Evolutionary conservation across 2,113 vertebrate species (phyloP).

Genomic region (Chaetorhynchus papuensis): DNA sequence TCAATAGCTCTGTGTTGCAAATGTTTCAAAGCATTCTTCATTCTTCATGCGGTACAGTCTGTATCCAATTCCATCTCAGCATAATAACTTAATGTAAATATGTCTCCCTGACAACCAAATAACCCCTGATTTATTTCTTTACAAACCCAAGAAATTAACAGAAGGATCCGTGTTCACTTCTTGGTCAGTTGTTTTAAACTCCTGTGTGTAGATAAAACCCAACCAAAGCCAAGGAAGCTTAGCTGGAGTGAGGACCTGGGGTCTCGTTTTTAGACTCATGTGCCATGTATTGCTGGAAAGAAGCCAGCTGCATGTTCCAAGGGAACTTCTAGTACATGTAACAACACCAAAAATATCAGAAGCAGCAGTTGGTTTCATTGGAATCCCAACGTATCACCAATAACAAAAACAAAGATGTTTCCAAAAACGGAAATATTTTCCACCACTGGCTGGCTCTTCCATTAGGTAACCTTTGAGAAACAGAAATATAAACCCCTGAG

Average conservation of each 20-base stretch:
- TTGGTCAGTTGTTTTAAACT: not conserved
- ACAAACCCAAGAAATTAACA: not conserved
- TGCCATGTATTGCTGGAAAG: not conserved
- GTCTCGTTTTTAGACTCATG: not conserved
- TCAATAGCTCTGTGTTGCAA: slow-evolving; percentile 38
- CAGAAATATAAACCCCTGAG: not conserved
- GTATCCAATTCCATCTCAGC: slow-evolving; percentile 33
- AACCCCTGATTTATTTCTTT: not conserved
- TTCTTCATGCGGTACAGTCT: not conserved
- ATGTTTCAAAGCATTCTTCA: slow-evolving; percentile 3
- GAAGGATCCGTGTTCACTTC: not conserved
- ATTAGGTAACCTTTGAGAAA: not conserved
- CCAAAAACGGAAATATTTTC: not conserved
- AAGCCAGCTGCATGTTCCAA: not conserved
- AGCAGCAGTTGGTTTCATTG: not conserved
- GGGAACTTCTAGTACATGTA: not conserved
- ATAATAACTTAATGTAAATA: slow-evolving; percentile 30
- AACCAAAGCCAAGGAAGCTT: not conserved
- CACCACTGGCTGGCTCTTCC: not conserved
- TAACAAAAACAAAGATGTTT: not conserved
- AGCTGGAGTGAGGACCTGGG: not conserved
- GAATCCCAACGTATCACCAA: not conserved
- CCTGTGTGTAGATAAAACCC: not conserved
- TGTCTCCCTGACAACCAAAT: not conserved
- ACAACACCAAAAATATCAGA: not conserved